phyloP scores from a whole-genome alignment of 2,797 vertebrate genomes.

The Crax fasciolata region DNA sequence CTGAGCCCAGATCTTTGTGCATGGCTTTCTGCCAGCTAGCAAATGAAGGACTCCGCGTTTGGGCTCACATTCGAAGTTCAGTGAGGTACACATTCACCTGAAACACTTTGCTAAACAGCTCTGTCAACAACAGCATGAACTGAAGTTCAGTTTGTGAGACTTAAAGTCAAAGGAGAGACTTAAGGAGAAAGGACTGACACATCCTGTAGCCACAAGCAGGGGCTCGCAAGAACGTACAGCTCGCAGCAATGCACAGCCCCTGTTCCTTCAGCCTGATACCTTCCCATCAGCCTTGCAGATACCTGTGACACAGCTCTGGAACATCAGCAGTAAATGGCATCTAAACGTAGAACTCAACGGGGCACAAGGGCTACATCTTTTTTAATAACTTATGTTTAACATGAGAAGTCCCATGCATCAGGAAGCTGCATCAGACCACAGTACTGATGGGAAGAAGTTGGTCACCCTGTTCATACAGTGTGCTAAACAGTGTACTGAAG shows the following conservation, averaged over 20 bases:
- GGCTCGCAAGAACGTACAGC: background rate
- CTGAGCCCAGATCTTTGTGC: background rate
- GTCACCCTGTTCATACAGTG: background rate
- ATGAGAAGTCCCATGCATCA: background rate
- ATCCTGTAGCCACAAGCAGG: background rate
- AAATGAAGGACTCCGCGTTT: background rate
- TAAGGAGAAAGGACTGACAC: background rate
- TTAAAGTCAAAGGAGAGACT: background rate
- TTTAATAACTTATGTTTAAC: background rate
- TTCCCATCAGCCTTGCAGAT: background rate
- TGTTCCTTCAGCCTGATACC: background rate
- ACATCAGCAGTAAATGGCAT: background rate
- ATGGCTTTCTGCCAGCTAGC: background rate
- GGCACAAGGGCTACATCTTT: background rate
- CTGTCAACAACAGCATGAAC: background rate
- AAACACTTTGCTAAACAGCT: background rate
- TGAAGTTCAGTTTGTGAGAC: background rate
- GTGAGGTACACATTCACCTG: background rate
- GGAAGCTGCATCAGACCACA: background rate
- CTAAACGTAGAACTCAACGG: background rate
- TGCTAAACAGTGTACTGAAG: background rate
- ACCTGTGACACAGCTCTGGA: background rate
- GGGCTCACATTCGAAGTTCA: background rate
- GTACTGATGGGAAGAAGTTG: background rate
- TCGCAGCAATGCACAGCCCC: fast-evolving